Percentiles rank a stretch among this genome's conserved stretches.
phyloP scores from a whole-genome alignment of 1,140 invertebrate species.

The Musca vetustissima region DNA sequence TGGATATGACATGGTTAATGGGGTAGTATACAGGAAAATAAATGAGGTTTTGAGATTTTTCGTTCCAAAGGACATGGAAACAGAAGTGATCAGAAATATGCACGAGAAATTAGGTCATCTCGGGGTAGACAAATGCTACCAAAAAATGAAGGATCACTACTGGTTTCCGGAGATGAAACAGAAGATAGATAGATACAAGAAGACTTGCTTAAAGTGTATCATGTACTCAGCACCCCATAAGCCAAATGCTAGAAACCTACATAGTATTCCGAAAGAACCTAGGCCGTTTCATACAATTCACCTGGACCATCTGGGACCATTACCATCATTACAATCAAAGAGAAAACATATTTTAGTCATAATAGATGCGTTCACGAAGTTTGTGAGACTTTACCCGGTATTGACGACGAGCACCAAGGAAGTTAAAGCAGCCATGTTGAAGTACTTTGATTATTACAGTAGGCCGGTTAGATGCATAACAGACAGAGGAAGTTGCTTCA shows the following conservation, averaged over 20 bases:
- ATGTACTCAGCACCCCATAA: no score
- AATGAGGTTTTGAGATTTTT: not conserved
- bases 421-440: no score
- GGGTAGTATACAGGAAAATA: not conserved
- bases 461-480: no score
- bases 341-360: conserved; percentile 56
- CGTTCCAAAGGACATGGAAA: not conserved
- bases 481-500: no score
- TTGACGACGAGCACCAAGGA: no score
- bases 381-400: conserved; percentile 15
- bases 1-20: not conserved
- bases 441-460: no score
- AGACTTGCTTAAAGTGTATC: not conserved
- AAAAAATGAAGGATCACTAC: not conserved
- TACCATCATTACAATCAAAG: conserved; percentile 36
- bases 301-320: conserved; percentile 43
- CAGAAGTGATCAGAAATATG: not conserved
- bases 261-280: not conserved
- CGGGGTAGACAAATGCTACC: not conserved
- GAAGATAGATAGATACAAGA: no score
- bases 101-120: not conserved
- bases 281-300: conserved; percentile 36
- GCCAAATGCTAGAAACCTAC: no score
- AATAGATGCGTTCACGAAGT: conserved; percentile 44
- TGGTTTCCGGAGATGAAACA: no score